Base-by-base conservation (phyloP, 2,113 vertebrate genomes). In the Prionailurus bengalensis region DNA sequence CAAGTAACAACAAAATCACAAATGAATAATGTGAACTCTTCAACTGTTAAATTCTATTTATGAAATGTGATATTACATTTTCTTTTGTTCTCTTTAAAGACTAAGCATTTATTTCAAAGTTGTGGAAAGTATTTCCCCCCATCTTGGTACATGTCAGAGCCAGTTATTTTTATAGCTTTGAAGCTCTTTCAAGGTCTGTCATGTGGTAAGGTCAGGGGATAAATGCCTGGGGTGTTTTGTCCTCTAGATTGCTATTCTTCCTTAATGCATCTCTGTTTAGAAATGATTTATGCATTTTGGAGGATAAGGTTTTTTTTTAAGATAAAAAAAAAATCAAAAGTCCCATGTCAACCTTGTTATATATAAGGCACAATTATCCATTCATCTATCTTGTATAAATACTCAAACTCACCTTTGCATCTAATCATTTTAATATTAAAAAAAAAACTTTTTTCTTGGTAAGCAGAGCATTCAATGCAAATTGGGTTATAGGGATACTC, bases 181-280 rank as follows among this genome's bases (percentile, higher is more conserved):
- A 99, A 98, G 98, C 98, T 97, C 95, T 94, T 98, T 98, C 98
- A 97, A 98, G 97, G 98, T 98, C 98, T 98, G 98, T 99, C 98
- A 99, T 98, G 99, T 98, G 96, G 94, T 97, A 97, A 98, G 98
- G 97, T 96, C 97, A 98, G 97, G 97, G 94, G 97, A 98, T 92
- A 39, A 96, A 98, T 97, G 94, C 96, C 96, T 84, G 42, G 91
- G 97, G 98, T 98, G 98, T 96, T 99, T 97, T 98, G 98, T 98
- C 98, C 98, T 98, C 97, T 16, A 94, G 98, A 97, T 98, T 97
- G 89, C 94, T 76, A 98, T 98, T 99, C 98, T 98, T 98, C 98
- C 98, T 98, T 98, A 99, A 98, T 98, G 98, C 98, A 98, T 98
- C 98, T 98, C 98, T 98, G 95, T 98, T 98, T 98, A 98, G 97